These are phyloP conservation scores for Arizona elegans DNA, from an alignment of 2,113 vertebrate species.

Conservation along the genomic window DNA sequence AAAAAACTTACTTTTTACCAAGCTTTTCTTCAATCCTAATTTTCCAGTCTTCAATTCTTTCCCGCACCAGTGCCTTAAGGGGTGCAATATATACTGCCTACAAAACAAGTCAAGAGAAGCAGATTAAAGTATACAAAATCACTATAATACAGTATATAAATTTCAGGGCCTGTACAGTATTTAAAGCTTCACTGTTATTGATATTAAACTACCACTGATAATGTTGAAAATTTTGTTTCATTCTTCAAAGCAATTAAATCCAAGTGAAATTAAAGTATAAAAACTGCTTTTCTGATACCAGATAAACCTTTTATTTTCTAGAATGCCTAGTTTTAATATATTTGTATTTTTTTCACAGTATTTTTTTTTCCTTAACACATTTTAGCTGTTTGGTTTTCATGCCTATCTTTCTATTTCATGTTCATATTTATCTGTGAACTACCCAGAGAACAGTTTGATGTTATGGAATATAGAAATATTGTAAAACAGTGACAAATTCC, in stretches of 20 bases:
- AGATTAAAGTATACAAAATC: slow-evolving; percentile 26
- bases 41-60: slow-evolving; percentile 98
- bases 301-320: not conserved
- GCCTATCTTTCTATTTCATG: not conserved
- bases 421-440: not conserved
- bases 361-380: not conserved
- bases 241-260: not conserved
- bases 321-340: not conserved
- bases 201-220: not conserved
- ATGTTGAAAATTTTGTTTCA: not conserved
- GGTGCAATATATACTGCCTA: slow-evolving; percentile 98
- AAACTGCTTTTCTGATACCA: not conserved
- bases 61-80: slow-evolving; percentile 92
- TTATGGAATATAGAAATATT: not conserved
- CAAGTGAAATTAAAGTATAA: slow-evolving; percentile 15
- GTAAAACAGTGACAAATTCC: not conserved
- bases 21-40: slow-evolving; percentile 93
- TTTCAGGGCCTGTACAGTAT: not conserved
- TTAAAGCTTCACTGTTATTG: not conserved
- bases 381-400: not conserved
- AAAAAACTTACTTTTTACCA: slow-evolving; percentile 85
- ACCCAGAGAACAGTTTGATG: not conserved
- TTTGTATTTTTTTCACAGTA: not conserved
- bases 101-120: slow-evolving; percentile 30
- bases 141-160: not conserved